A percentile compares a stretch with the other conserved stretches of the same genome.
These are phyloP conservation scores for Orussus abietinus DNA, from an alignment of 1,140 invertebrate genomes.

Conservation along the genomic window DNA sequence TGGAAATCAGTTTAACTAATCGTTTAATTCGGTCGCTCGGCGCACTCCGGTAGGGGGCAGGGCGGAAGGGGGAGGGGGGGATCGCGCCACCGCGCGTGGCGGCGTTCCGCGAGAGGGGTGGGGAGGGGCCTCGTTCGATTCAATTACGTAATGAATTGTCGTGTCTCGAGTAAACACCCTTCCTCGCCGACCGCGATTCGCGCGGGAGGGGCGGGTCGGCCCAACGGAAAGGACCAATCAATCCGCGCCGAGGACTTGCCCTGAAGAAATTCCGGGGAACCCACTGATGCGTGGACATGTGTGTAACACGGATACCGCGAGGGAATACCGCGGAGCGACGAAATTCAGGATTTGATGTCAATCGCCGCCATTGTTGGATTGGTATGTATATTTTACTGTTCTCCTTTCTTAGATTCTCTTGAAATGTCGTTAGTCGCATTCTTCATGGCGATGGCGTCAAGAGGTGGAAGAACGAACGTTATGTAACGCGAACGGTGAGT, in stretches of 20 bases:
- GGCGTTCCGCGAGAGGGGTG: conserved; percentile 12
- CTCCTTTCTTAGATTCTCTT: too few relatives aligned
- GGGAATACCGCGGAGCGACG: neutral
- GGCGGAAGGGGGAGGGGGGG: neutral
- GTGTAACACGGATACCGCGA: conserved; percentile 8
- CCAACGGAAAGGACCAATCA: neutral
- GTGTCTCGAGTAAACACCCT: conserved; percentile 53
- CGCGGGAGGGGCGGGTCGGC: conserved; percentile 17
- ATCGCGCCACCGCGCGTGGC: neutral
- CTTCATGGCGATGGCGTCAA: too few relatives aligned
- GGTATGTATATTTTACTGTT: too few relatives aligned
- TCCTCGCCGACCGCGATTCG: conserved; percentile 43
- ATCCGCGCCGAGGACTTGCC: neutral
- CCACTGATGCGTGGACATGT: neutral
- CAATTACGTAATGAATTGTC: conserved; percentile 56
- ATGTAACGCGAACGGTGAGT: too few relatives aligned
- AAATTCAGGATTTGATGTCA: conserved; percentile 6
- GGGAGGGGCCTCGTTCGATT: conserved; percentile 47
- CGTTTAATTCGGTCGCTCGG: conserved; percentile 49
- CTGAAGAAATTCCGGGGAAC: conserved; percentile 1
- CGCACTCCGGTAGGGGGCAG: conserved; percentile 5
- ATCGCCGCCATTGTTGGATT: too few relatives aligned
- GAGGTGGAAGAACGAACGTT: too few relatives aligned
- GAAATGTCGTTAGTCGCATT: too few relatives aligned
- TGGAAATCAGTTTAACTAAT: conserved; percentile 56